Conservation (phyloP, 2,113 vertebrate genomes). For the Gymnobelideus leadbeateri region DNA sequence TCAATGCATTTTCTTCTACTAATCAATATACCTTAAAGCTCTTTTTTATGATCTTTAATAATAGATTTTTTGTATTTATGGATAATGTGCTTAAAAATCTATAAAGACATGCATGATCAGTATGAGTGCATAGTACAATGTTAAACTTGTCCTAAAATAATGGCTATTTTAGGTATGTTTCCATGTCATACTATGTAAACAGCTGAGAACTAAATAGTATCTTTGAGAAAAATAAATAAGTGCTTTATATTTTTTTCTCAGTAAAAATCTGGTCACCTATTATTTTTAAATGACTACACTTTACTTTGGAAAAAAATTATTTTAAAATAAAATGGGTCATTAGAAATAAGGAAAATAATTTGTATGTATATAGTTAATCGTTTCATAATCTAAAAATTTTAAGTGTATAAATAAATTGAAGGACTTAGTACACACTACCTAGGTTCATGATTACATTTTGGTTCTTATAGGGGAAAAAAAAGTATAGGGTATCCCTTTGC, state of each 20-base stretch:
- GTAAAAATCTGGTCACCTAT: slow-evolving; percentile 50
- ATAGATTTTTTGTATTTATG: slow-evolving; percentile 45
- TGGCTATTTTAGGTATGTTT: slow-evolving; percentile 49
- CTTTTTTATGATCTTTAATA: slow-evolving; percentile 15
- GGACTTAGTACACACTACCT: slow-evolving; percentile 37
- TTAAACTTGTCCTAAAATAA: slow-evolving; percentile 57
- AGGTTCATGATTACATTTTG: slow-evolving; percentile 55
- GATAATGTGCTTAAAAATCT: slow-evolving; percentile 57
- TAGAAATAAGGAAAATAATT: slow-evolving; percentile 62
- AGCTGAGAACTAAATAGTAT: slow-evolving; percentile 56
- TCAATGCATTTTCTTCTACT: slow-evolving; percentile 32
- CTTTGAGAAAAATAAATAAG: slow-evolving; percentile 33
- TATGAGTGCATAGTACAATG: slow-evolving; percentile 8
- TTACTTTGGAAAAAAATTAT: slow-evolving; percentile 43
- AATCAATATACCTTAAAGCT: slow-evolving; percentile 49
- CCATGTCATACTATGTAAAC: slow-evolving; percentile 65
- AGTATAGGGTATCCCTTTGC: slow-evolving; percentile 27
- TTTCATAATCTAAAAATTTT: slow-evolving; percentile 50
- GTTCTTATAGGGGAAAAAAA: slow-evolving; percentile 40
- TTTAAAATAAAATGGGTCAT: slow-evolving; percentile 54
- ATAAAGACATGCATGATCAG: slow-evolving; percentile 29
- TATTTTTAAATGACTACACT: slow-evolving; percentile 47
- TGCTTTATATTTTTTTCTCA: slow-evolving; percentile 43
- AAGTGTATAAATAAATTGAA: slow-evolving; percentile 44
- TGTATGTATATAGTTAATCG: neutral